These are phyloP conservation scores for Drosophila parthenogenetica DNA, from an alignment of 2,888 invertebrate species.

Conservation along the genomic window DNA sequence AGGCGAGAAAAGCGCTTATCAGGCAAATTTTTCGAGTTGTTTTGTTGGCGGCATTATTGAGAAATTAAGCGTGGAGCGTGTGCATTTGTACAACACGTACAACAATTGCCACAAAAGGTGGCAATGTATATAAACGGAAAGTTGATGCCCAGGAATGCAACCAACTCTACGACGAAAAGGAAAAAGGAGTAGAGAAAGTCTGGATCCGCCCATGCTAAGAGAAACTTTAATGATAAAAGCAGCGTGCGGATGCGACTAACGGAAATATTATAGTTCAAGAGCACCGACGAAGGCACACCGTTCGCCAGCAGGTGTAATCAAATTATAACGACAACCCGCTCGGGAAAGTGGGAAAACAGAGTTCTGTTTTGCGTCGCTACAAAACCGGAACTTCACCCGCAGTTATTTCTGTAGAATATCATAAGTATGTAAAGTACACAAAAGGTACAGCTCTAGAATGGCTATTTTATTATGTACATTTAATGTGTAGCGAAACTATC, in stretches of 20 bases:
- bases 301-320: constrained; percentile 41
- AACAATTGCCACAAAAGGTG: constrained; percentile 21
- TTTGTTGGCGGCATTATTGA: constrained; percentile 66
- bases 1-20: constrained; percentile 65
- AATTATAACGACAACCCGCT: constrained; percentile 50
- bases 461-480: neutral
- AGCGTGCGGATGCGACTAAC: constrained; percentile 39
- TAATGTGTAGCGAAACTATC: neutral
- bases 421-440: neutral
- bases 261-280: constrained; percentile 48
- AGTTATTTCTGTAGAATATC: neutral
- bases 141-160: constrained; percentile 25
- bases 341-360: constrained; percentile 11
- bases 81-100: constrained; percentile 56
- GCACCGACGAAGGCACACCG: constrained; percentile 18
- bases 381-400: neutral
- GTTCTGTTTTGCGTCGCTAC: neutral
- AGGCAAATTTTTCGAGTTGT: constrained; percentile 56
- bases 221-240: constrained; percentile 73
- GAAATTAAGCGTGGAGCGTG: constrained; percentile 69
- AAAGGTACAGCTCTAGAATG: neutral
- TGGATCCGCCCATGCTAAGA: no score
- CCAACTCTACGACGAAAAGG: neutral
- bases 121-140: constrained; percentile 13
- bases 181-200: neutral